A percentile compares a stretch with the other conserved stretches of the same genome.
These are phyloP conservation scores for Apaloderma vittatum DNA, from an alignment of 2,113 vertebrate species.

Conservation along the genomic window DNA sequence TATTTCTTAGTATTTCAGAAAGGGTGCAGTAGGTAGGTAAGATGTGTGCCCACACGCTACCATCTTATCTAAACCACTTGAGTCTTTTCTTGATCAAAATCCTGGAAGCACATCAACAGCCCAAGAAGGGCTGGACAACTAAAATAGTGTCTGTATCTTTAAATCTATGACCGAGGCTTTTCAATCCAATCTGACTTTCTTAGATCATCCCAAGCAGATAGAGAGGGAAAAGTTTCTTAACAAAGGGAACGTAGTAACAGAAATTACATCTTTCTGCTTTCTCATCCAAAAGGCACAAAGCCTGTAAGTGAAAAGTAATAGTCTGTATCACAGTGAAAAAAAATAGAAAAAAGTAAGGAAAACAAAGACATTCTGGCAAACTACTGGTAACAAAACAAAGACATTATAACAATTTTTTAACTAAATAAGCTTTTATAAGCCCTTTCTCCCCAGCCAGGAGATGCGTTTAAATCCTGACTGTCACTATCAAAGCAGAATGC, in stretches of 20 bases:
- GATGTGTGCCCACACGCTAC: too few species aligned
- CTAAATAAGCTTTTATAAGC: neutral
- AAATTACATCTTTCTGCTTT: neutral
- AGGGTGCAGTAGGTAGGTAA: rapidly evolving
- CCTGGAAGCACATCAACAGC: neutral
- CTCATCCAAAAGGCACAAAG: neutral
- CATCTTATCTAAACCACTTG: neutral
- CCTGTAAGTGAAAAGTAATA: neutral
- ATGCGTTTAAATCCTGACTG: slow-evolving; percentile 18
- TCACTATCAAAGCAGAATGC: slow-evolving; percentile 31
- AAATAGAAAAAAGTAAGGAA: neutral
- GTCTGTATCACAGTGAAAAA: neutral
- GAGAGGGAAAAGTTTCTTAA: neutral
- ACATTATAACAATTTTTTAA: neutral
- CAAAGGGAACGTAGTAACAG: neutral
- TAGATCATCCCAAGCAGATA: too few species aligned
- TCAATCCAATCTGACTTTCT: neutral
- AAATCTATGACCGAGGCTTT: neutral
- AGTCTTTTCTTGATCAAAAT: neutral
- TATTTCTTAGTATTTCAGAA: neutral
- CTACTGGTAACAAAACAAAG: neutral
- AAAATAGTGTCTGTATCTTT: neutral
- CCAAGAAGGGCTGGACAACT: neutral
- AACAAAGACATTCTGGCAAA: neutral
- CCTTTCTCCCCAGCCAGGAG: neutral